Evolutionary conservation across 2,113 vertebrate genomes (phyloP).

Genomic region (Limnothrissa miodon): DNA sequence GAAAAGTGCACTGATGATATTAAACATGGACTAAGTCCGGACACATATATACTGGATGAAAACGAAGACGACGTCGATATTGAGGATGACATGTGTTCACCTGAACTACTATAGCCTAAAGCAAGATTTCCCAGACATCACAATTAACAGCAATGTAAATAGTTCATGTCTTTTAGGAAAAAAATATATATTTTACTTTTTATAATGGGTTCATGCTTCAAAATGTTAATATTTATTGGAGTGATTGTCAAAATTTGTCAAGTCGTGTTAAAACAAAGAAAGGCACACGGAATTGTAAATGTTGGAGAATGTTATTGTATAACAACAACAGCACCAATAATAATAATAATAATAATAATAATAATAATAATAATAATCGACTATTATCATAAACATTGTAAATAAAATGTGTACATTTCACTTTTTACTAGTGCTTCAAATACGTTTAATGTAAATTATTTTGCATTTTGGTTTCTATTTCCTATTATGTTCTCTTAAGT

Average conservation of each 20-base stretch:
- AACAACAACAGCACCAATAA: slow-evolving; percentile 41
- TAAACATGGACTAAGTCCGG: slow-evolving; percentile 61
- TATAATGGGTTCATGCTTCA: background rate
- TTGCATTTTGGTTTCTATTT: background rate
- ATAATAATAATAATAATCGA: slow-evolving; percentile 27
- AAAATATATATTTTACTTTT: slow-evolving; percentile 36
- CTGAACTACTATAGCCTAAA: slow-evolving; percentile 77
- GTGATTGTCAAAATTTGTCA: background rate
- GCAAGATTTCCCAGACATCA: slow-evolving; percentile 13
- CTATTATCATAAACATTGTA: slow-evolving; percentile 40
- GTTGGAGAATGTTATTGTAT: background rate
- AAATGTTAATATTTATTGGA: slow-evolving; percentile 4
- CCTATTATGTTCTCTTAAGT: background rate
- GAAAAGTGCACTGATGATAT: slow-evolving; percentile 66
- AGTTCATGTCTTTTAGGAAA: slow-evolving; percentile 31
- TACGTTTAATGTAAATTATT: background rate
- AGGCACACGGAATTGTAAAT: background rate
- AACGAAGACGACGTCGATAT: slow-evolving; percentile 94
- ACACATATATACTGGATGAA: slow-evolving; percentile 80
- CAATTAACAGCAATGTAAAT: slow-evolving; percentile 48
- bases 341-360: slow-evolving; percentile 33
- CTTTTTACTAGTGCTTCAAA: background rate
- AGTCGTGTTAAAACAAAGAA: background rate
- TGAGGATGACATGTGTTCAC: slow-evolving; percentile 80
- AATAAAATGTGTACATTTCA: slow-evolving; percentile 49